Percentiles rank a stretch among this genome's conserved stretches.
Evolutionary conservation across 1,140 invertebrate species (phyloP).

Genomic region (Camponotus pennsylvanicus): DNA sequence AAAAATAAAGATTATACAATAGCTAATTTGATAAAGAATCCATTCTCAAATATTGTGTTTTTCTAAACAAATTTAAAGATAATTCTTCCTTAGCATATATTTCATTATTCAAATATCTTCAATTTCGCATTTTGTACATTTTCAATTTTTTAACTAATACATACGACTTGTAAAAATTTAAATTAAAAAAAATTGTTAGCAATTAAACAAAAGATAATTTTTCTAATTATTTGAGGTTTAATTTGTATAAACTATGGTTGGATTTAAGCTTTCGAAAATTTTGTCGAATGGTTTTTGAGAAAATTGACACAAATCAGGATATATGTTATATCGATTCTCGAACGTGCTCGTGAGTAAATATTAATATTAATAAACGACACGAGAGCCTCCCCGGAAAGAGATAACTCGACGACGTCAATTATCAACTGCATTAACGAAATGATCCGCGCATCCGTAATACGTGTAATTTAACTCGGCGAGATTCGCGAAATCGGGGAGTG

Average conservation of each 20-base stretch:
- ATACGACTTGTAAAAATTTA: background rate
- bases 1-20: too few relatives aligned
- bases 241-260: background rate
- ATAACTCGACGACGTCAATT: background rate
- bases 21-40: background rate
- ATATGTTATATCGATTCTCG: background rate
- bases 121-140: background rate
- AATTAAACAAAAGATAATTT: background rate
- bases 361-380: background rate
- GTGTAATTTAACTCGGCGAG: conserved; percentile 28
- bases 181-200: background rate
- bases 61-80: background rate
- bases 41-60: background rate
- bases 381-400: background rate
- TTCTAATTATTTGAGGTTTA: background rate
- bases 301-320: background rate
- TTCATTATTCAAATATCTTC: background rate
- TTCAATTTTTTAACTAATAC: background rate
- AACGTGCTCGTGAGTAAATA: background rate
- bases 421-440: conserved; percentile 7
- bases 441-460: conserved; percentile 15
- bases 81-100: background rate
- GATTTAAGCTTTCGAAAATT: background rate
- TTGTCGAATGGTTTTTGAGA: background rate
- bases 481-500: conserved; percentile 28